Conservation (phyloP, 2,797 vertebrate species). For the Mus minutoides region DNA sequence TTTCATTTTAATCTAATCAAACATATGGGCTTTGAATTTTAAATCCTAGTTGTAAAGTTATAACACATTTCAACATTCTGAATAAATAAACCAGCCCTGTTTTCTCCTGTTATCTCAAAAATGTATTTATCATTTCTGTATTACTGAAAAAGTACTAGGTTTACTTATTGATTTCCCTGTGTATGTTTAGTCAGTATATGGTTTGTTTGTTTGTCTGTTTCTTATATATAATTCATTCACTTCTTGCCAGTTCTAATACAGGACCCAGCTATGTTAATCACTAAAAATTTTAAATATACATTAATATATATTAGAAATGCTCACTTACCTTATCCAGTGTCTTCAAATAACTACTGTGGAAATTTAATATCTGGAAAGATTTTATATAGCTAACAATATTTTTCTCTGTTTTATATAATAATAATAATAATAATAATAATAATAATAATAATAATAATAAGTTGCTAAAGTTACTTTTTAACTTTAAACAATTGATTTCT, state of each 20-base stretch:
- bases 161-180: slow-evolving; percentile 1
- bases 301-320: slow-evolving; percentile 2
- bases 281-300: neutral
- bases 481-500: neutral
- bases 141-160: neutral
- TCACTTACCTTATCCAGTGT: neutral
- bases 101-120: slow-evolving; percentile 23
- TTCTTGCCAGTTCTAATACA: neutral
- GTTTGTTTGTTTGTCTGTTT: neutral
- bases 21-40: neutral
- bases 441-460: neutral
- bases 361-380: slow-evolving; percentile 44
- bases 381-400: slow-evolving; percentile 2
- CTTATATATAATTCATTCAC: neutral
- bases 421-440: neutral
- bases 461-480: neutral
- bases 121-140: neutral
- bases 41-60: neutral
- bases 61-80: neutral
- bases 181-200: slow-evolving; percentile 18
- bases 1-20: neutral
- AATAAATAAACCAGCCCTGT: neutral
- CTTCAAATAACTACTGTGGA: neutral
- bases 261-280: neutral
- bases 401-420: neutral